Conservation (phyloP, 2,113 vertebrate genomes). For the Zapus hudsonius region DNA sequence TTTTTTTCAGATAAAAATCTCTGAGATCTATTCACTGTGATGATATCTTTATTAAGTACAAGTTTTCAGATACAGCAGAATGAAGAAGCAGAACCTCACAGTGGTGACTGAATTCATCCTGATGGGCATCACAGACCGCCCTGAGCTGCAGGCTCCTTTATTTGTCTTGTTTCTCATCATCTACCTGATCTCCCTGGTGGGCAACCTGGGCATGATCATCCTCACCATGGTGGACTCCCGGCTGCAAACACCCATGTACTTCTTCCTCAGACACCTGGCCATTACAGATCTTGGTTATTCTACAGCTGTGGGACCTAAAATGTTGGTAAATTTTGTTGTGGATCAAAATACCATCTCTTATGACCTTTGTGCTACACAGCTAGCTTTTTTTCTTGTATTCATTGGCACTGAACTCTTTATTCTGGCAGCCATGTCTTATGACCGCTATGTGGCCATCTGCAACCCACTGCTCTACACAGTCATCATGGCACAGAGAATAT, state of each 20-base stretch:
- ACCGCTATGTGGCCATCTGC: slow-evolving; percentile 6
- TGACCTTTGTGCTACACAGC: background rate
- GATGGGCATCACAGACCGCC: background rate
- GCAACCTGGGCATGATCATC: background rate
- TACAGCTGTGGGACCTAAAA: background rate
- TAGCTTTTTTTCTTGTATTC: slow-evolving; percentile 1
- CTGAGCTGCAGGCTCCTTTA: background rate
- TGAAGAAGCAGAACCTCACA: background rate
- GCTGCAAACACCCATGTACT: slow-evolving; percentile 5
- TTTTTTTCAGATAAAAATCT: background rate
- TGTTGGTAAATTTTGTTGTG: slow-evolving; percentile 13
- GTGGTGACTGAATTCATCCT: background rate
- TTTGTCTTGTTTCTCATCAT: background rate
- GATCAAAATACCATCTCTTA: background rate
- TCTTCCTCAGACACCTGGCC: background rate
- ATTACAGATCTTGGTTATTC: slow-evolving; percentile 12
- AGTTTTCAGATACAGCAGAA: background rate
- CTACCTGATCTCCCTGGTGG: background rate
- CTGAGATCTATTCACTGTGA: background rate
- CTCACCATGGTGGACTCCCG: background rate
- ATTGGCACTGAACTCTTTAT: background rate
- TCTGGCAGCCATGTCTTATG: background rate
- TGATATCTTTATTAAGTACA: background rate
- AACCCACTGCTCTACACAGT: background rate
- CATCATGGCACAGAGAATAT: background rate